A percentile compares a stretch with the other conserved stretches of the same genome.
Conservation (phyloP, 2,113 vertebrate genomes). For the Microtus richardsoni region DNA sequence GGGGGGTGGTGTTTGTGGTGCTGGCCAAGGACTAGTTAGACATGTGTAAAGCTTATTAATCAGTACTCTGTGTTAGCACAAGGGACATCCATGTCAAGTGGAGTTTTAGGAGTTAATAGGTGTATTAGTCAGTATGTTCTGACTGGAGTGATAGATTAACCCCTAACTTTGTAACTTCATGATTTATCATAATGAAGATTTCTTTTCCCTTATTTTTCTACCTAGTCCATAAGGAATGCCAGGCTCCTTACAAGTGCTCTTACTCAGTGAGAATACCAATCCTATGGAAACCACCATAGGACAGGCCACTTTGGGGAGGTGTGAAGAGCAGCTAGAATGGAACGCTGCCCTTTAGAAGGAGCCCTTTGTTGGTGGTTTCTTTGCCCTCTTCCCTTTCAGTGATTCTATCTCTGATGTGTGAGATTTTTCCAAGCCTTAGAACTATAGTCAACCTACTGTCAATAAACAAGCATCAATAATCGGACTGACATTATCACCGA, state of each 20-base stretch:
- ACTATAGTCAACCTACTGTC: conserved; percentile 69
- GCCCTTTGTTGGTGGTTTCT: conserved; percentile 44
- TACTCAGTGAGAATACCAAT: background rate
- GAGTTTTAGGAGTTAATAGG: conserved; percentile 11
- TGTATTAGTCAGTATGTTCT: background rate
- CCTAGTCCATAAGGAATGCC: background rate
- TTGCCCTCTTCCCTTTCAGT: background rate
- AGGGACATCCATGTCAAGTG: background rate
- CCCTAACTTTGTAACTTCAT: background rate
- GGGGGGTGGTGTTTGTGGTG: background rate
- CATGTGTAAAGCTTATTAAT: background rate
- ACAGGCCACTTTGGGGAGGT: background rate
- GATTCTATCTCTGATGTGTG: conserved; percentile 54
- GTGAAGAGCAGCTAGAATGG: background rate
- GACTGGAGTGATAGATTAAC: background rate
- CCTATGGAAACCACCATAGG: background rate
- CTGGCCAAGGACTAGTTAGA: conserved; percentile 14
- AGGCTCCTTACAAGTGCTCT: background rate
- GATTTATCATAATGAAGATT: background rate
- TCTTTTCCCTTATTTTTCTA: background rate
- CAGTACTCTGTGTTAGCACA: background rate
- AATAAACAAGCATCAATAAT: conserved; percentile 78
- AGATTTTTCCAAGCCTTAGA: conserved; percentile 66
- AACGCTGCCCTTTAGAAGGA: conserved; percentile 42
- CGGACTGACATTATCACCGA: conserved; percentile 82